Base-by-base conservation (phyloP, 2,113 vertebrate species). In the Sprattus sprattus region DNA sequence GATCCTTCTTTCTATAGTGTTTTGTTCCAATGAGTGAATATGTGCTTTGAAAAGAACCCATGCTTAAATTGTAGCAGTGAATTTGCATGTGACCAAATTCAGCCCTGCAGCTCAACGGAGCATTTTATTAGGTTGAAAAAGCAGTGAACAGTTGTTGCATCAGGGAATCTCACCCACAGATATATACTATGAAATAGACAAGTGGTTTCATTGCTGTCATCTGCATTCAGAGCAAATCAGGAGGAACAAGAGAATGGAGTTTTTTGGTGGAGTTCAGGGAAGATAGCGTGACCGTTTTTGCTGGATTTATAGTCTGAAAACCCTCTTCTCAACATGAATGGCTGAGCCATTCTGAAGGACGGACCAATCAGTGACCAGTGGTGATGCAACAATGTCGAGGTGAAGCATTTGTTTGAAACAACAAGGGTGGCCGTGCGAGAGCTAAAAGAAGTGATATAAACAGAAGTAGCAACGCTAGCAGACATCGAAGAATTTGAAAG, bases 21-120 rank as follows among this genome's bases (percentile, higher is more conserved):
- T 28, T 71, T 71, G n/a, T 71, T 78, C 32, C 71, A 3, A 16
- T 39, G 71, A 16, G 71, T 78, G 39, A 78, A 78, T 78, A 4
- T 78, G 71, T 11, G 71, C 71, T 78, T 78, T 39, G 25, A 39
- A 39, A 16, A 78, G 28, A 18, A 60, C 54, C 54, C 54, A 60
- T 60, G 54, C 54, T 60, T 60, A 60, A 60, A 20, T 6, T 6
- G 18, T 16, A 10, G 9, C 71, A 16, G 18, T 39, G 71, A 32
- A 78, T 39, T 78, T 78, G 71, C 71, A 78, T 78, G 71, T 78
- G 71, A 78, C 11, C 32, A 78, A 39, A 78, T 78, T 16, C 16
- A 39, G 25, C 28, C 71, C 32, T 16, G 71, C 28, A 32, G 71
- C 71, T 39, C 10, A 78, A 32, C 71, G 39, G 71, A 3, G 28